A percentile compares a stretch with the other conserved stretches of the same genome.
Evolutionary conservation across 2,797 vertebrate genomes (phyloP).

Genomic region (Numenius phaeopus): DNA sequence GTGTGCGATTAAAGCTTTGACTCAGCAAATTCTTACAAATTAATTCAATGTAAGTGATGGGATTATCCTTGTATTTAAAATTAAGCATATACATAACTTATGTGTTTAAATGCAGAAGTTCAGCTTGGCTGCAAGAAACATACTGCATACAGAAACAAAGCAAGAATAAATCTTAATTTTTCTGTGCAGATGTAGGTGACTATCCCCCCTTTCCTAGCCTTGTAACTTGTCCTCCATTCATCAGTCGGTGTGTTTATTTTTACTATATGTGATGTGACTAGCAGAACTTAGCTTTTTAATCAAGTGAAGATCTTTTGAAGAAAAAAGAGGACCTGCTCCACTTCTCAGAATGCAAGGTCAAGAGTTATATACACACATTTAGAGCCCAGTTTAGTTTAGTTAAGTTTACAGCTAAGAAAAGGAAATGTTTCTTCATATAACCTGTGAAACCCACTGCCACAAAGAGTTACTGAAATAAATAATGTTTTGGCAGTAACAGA

Average conservation of each 20-base stretch:
- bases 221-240: slow-evolving; percentile 31
- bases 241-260: slow-evolving; percentile 60
- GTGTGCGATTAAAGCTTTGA: background rate
- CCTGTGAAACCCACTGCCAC: background rate
- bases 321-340: slow-evolving; percentile 16
- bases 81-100: background rate
- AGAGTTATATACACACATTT: slow-evolving; percentile 30
- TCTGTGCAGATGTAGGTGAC: background rate
- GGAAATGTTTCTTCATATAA: slow-evolving; percentile 28
- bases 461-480: slow-evolving; percentile 4
- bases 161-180: slow-evolving; percentile 29
- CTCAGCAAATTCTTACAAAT: background rate
- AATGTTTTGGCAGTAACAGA: slow-evolving; percentile 1
- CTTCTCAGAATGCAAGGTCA: slow-evolving; percentile 49
- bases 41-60: background rate
- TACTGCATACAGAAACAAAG: background rate
- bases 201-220: background rate
- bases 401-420: slow-evolving; percentile 46
- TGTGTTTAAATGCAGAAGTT: background rate
- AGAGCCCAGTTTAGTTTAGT: slow-evolving; percentile 16
- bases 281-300: slow-evolving; percentile 52
- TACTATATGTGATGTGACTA: slow-evolving; percentile 7
- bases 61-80: background rate
- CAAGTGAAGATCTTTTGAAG: slow-evolving; percentile 29
- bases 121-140: background rate